phyloP scores from a whole-genome alignment of 2,888 invertebrate species.

The Drosophila setosimentum region DNA sequence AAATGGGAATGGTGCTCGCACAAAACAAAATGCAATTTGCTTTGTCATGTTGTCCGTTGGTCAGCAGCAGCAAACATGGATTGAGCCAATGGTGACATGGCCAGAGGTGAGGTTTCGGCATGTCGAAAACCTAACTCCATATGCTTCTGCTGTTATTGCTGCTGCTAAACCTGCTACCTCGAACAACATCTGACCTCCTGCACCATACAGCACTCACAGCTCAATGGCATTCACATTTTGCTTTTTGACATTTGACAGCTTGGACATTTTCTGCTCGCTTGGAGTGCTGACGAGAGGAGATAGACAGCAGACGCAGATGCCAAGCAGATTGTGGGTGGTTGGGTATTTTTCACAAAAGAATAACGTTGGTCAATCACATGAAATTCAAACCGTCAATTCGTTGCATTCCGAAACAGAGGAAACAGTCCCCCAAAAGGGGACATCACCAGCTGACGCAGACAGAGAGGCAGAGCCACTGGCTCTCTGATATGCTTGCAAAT shows the following conservation, averaged over 20 bases:
- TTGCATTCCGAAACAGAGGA: conserved; percentile 54
- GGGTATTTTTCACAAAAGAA: conserved; percentile 39
- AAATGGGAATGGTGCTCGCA: background rate
- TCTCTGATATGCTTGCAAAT: conserved; percentile 24
- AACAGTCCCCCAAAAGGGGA: conserved; percentile 5
- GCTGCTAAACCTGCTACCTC: conserved; percentile 7
- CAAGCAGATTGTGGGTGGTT: background rate
- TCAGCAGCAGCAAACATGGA: conserved; percentile 14
- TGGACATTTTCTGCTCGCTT: conserved; percentile 73
- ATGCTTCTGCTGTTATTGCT: background rate
- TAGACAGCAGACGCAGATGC: background rate
- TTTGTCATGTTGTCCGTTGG: conserved; percentile 65
- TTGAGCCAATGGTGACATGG: conserved; percentile 55
- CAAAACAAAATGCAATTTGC: conserved; percentile 61
- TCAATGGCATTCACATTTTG: conserved; percentile 69
- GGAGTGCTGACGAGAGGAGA: conserved; percentile 45
- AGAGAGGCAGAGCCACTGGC: conserved; percentile 1
- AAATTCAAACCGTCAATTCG: conserved; percentile 69
- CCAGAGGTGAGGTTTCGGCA: conserved; percentile 50
- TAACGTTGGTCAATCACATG: conserved; percentile 62
- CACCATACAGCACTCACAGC: conserved; percentile 13
- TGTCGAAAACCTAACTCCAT: conserved; percentile 40
- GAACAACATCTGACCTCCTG: conserved; percentile 5
- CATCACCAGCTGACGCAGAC: background rate
- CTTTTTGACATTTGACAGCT: conserved; percentile 79